A percentile compares a stretch with the other conserved stretches of the same genome.
These are phyloP conservation scores for Myopa testacea DNA, from an alignment of 2,888 invertebrate species.

Conservation along the genomic window DNA sequence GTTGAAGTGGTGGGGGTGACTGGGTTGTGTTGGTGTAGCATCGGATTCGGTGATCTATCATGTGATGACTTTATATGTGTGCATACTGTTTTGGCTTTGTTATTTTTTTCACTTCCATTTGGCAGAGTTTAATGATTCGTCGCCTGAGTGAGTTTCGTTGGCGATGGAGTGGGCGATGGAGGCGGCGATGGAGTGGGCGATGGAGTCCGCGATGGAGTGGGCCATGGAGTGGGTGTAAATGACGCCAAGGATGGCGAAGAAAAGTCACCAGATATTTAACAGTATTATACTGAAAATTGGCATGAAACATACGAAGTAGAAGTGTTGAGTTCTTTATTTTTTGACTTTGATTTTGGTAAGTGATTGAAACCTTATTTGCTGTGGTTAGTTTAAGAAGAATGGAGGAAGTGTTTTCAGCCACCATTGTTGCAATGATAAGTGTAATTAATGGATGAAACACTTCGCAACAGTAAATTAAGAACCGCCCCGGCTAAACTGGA, in stretches of 20 bases:
- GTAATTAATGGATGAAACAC: too few species aligned
- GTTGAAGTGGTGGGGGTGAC: background rate
- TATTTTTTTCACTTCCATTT: background rate
- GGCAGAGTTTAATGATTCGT: background rate
- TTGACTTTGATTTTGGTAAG: too few species aligned
- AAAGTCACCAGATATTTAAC: background rate
- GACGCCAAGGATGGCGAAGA: background rate
- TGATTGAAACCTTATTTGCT: too few species aligned
- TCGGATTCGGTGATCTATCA: background rate
- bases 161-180: background rate
- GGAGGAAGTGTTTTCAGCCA: too few species aligned
- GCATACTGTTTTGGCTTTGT: background rate
- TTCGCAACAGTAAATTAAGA: too few species aligned
- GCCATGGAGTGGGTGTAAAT: background rate
- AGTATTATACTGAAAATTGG: background rate
- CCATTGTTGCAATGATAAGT: too few species aligned
- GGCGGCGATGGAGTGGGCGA: background rate
- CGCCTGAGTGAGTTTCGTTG: background rate
- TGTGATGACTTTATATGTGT: background rate
- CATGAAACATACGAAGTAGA: background rate
- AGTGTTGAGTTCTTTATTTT: too few species aligned
- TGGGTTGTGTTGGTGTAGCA: background rate
- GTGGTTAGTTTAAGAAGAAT: too few species aligned
- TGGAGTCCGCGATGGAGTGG: background rate
- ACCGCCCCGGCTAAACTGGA: too few species aligned